A percentile compares a stretch with the other conserved stretches of the same genome.
Conservation (phyloP, 2,797 vertebrate genomes). For the Loris lydekkerianus region DNA sequence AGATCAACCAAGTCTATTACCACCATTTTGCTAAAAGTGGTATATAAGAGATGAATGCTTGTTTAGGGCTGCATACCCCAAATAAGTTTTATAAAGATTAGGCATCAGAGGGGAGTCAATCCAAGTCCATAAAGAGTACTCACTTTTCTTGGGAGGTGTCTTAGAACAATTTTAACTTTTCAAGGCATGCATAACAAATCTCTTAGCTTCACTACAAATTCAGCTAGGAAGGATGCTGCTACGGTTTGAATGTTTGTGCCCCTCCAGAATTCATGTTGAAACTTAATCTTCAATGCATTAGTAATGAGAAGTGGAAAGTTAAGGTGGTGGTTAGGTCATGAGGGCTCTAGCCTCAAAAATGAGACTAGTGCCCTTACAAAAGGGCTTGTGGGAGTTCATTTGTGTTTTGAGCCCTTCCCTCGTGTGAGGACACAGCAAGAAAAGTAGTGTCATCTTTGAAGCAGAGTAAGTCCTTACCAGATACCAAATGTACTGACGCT, state of each 20-base stretch:
- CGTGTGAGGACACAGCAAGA: too few species aligned
- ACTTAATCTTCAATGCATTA: not conserved
- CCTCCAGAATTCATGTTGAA: not conserved
- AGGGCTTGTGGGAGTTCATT: not conserved
- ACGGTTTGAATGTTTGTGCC: not conserved
- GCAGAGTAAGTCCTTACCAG: too few species aligned
- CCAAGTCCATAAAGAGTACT: not conserved
- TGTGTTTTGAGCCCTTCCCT: too few species aligned
- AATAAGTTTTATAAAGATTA: not conserved
- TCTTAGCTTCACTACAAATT: not conserved
- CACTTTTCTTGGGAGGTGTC: not conserved
- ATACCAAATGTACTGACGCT: too few species aligned
- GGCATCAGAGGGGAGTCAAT: not conserved
- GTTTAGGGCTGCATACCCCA: not conserved
- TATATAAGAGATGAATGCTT: not conserved
- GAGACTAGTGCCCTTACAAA: not conserved
- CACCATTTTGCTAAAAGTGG: conserved; percentile 1
- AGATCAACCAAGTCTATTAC: not conserved
- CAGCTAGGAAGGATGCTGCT: conserved; percentile 13
- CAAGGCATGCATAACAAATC: not conserved
- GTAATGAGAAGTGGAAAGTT: not conserved
- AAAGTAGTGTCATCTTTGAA: too few species aligned
- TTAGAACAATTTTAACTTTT: conserved; percentile 1
- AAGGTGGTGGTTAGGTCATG: not conserved
- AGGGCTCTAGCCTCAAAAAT: not conserved